Evolutionary conservation across 2,797 vertebrate genomes (phyloP).

Genomic region (Anabacerthia variegaticeps): DNA sequence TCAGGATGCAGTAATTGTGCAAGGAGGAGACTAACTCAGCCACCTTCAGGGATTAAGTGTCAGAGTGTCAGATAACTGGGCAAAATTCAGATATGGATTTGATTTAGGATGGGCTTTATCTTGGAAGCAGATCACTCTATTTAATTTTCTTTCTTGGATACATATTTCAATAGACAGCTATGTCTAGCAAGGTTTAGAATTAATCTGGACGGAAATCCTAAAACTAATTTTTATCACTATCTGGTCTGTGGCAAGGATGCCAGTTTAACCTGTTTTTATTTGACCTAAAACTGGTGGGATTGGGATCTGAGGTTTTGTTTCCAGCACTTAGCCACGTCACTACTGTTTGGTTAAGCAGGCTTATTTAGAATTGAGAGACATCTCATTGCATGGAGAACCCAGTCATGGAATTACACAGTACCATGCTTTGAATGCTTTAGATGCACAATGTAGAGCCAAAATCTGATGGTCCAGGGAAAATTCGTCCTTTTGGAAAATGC

Average conservation of each 20-base stretch:
- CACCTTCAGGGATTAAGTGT: not conserved
- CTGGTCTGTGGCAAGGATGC: not conserved
- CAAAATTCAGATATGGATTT: not conserved
- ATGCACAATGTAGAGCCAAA: not conserved
- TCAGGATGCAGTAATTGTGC: not conserved
- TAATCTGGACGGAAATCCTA: not conserved
- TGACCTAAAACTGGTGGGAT: not conserved
- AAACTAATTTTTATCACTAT: not conserved
- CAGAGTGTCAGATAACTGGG: not conserved
- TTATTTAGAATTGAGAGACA: not conserved
- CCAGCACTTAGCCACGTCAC: not conserved
- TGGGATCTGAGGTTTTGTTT: not conserved
- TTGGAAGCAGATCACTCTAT: not conserved
- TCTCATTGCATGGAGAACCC: not conserved
- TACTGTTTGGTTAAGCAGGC: not conserved
- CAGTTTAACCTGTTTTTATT: not conserved
- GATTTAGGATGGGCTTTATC: not conserved
- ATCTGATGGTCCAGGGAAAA: not conserved
- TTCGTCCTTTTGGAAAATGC: not conserved
- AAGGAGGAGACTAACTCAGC: not conserved
- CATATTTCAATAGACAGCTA: not conserved
- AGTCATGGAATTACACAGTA: accelerated
- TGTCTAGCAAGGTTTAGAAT: not conserved
- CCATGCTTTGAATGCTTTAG: not conserved
- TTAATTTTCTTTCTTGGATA: not conserved